Evolutionary conservation across 2,113 vertebrate species (phyloP).

Genomic region (Microtus montanus): DNA sequence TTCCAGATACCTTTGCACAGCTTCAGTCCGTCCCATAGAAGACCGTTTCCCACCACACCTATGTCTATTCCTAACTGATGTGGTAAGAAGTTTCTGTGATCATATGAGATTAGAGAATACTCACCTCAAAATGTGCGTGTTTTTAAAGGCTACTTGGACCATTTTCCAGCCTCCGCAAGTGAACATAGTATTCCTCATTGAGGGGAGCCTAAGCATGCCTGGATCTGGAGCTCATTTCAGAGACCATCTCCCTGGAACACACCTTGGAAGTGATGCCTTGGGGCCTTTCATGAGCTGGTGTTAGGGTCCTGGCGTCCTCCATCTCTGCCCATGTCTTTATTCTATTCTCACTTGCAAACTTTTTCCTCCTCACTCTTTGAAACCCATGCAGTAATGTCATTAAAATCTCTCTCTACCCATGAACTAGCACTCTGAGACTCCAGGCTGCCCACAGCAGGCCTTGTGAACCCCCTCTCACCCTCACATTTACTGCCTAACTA

Average conservation of each 20-base stretch:
- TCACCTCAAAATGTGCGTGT: background rate
- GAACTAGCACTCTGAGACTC: background rate
- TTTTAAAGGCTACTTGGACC: background rate
- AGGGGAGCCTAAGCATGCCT: background rate
- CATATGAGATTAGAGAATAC: background rate
- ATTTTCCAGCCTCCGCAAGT: background rate
- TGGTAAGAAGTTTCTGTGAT: background rate
- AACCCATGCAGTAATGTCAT: background rate
- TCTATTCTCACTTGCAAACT: rapidly evolving
- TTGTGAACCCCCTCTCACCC: background rate
- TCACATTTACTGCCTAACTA: background rate
- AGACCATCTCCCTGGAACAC: background rate
- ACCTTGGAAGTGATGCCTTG: background rate
- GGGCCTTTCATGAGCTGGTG: background rate
- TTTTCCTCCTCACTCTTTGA: background rate
- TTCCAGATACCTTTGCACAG: background rate
- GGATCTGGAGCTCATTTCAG: background rate
- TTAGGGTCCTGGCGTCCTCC: background rate
- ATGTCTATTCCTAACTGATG: background rate
- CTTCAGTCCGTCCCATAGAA: background rate
- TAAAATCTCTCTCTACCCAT: background rate
- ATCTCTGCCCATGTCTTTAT: rapidly evolving
- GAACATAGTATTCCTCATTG: background rate
- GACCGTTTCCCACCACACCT: background rate
- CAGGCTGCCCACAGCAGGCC: background rate